Evolutionary conservation across 1,140 invertebrate genomes (phyloP).

Genomic region (Plodia interpunctella): DNA sequence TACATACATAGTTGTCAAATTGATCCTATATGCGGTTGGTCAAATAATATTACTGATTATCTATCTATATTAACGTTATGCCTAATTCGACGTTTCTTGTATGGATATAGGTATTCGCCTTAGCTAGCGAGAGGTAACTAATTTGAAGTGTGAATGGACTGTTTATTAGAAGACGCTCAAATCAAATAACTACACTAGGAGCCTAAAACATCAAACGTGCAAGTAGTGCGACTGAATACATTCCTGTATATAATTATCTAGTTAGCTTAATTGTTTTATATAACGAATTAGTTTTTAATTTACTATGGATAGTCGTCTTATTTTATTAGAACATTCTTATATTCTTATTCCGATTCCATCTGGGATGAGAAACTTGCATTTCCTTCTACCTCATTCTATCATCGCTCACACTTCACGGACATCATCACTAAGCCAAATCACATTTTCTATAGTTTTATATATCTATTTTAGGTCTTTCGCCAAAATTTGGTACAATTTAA

Average conservation of each 20-base stretch:
- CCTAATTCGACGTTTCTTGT: no score
- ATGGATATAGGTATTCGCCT: no score
- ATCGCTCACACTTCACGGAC: constrained; percentile 10
- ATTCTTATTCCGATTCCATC: neutral
- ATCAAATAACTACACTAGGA: neutral
- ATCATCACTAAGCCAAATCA: constrained; percentile 16
- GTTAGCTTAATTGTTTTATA: constrained; percentile 18
- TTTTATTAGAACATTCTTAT: neutral
- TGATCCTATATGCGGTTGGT: no score
- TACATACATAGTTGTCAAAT: no score
- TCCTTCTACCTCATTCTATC: constrained; percentile 36
- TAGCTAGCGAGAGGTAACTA: no score
- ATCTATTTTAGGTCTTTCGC: constrained; percentile 12
- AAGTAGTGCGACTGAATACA: constrained; percentile 19
- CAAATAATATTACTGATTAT: no score
- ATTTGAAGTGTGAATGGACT: neutral
- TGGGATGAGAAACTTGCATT: constrained; percentile 26
- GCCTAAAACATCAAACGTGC: neutral
- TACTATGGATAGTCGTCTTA: neutral
- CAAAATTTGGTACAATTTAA: constrained; percentile 34
- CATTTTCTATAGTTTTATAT: neutral
- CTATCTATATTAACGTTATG: no score
- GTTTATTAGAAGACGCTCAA: neutral
- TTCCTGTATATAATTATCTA: constrained; percentile 49
- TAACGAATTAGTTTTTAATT: constrained; percentile 11